Conservation (phyloP, 2,797 vertebrate genomes). For the Xiphorhynchus erythropygius region DNA sequence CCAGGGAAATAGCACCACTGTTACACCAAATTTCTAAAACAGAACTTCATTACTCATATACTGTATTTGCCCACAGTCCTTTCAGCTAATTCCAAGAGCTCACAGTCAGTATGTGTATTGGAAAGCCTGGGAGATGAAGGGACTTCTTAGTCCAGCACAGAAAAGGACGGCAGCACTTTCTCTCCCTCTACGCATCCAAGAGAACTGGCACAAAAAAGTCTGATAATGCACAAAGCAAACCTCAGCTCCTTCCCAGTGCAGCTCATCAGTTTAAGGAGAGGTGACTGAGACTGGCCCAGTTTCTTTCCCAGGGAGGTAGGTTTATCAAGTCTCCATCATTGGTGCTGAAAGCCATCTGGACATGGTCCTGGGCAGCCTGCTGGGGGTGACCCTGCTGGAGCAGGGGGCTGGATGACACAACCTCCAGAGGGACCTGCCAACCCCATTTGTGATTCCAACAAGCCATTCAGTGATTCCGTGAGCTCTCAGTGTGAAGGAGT, state of each 20-base stretch:
- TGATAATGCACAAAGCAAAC: neutral
- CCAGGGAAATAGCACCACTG: neutral
- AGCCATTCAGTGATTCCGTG: neutral
- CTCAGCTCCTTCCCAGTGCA: neutral
- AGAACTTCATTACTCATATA: neutral
- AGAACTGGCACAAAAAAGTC: neutral
- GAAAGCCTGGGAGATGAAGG: neutral
- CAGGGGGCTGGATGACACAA: neutral
- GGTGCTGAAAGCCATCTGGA: neutral
- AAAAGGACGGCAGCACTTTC: neutral
- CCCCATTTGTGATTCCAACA: neutral
- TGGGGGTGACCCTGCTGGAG: neutral
- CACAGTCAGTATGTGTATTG: rapidly evolving
- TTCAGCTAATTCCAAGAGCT: slow-evolving; percentile 3
- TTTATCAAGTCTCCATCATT: neutral
- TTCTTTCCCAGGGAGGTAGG: neutral
- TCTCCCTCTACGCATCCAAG: neutral
- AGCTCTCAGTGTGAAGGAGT: neutral
- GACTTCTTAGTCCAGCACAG: neutral
- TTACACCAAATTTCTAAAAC: neutral
- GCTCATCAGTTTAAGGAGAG: neutral
- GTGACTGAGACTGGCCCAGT: neutral
- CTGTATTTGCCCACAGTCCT: neutral
- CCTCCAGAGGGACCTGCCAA: neutral
- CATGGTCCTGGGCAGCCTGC: rapidly evolving